phyloP scores from a whole-genome alignment of 2,888 invertebrate genomes.

The Xylocampa areola region DNA sequence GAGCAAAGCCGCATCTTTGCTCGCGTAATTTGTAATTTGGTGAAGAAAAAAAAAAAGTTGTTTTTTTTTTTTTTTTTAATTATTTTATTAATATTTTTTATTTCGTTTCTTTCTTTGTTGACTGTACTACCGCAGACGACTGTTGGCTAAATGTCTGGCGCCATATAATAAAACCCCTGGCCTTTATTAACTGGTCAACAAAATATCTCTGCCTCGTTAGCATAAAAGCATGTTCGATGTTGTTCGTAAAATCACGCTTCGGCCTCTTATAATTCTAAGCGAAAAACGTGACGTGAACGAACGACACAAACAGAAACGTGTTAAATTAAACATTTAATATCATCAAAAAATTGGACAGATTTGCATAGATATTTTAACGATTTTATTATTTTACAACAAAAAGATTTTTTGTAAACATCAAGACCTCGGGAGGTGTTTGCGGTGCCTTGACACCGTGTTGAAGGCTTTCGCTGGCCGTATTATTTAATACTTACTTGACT shows the following conservation, averaged over 20 bases:
- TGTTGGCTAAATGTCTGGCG: no score
- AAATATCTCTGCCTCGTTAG: background rate
- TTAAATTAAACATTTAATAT: background rate
- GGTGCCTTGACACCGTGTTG: slow-evolving; percentile 38
- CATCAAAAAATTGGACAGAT: background rate
- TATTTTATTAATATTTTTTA: no score
- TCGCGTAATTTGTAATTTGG: no score
- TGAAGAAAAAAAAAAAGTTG: no score
- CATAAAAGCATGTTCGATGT: background rate
- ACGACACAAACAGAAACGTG: background rate
- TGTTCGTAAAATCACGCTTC: background rate
- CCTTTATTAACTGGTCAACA: background rate
- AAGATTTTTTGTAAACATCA: slow-evolving; percentile 15
- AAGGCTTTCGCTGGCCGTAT: slow-evolving; percentile 24
- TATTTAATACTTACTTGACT: slow-evolving; percentile 33
- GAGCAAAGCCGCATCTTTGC: no score
- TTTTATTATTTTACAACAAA: slow-evolving; percentile 16
- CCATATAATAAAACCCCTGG: no score
- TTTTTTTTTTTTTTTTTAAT: no score
- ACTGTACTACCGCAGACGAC: no score
- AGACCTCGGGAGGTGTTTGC: slow-evolving; percentile 38
- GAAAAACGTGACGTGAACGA: no score
- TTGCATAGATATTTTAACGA: background rate
- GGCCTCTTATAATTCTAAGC: background rate
- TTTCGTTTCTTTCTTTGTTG: no score